Conservation (phyloP, 1,140 invertebrate genomes). For the Dryas iulia region DNA sequence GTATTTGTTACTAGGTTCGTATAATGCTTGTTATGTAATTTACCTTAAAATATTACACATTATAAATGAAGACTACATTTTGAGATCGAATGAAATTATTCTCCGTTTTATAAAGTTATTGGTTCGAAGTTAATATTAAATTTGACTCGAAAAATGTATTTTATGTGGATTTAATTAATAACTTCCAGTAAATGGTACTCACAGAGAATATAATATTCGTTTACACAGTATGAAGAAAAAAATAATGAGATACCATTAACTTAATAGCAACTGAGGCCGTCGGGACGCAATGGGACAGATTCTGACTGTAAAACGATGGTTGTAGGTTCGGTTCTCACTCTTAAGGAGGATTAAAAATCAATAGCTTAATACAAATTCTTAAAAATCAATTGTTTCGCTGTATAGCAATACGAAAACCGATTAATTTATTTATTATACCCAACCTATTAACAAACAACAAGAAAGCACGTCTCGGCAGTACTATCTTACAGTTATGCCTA, state of each 20-base stretch:
- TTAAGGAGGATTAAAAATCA: too few species aligned
- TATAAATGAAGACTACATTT: neutral
- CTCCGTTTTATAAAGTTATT: neutral
- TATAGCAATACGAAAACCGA: too few species aligned
- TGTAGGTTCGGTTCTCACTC: too few species aligned
- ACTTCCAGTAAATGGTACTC: neutral
- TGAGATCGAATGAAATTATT: neutral
- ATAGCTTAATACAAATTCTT: too few species aligned
- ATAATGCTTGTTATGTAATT: neutral
- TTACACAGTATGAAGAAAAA: too few species aligned
- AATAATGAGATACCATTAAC: too few species aligned
- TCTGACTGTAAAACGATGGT: too few species aligned
- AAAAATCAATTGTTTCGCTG: too few species aligned
- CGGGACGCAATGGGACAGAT: too few species aligned
- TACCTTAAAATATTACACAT: neutral
- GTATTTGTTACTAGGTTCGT: constrained; percentile 20
- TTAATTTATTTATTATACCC: too few species aligned
- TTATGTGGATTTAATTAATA: neutral
- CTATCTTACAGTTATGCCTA: constrained; percentile 34
- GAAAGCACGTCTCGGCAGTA: neutral
- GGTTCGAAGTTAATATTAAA: neutral
- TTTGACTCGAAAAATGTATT: neutral
- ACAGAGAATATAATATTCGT: too few species aligned
- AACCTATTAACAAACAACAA: neutral
- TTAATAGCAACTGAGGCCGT: too few species aligned